phyloP scores from a whole-genome alignment of 2,113 vertebrate genomes.

The Macroglossus sobrinus region DNA sequence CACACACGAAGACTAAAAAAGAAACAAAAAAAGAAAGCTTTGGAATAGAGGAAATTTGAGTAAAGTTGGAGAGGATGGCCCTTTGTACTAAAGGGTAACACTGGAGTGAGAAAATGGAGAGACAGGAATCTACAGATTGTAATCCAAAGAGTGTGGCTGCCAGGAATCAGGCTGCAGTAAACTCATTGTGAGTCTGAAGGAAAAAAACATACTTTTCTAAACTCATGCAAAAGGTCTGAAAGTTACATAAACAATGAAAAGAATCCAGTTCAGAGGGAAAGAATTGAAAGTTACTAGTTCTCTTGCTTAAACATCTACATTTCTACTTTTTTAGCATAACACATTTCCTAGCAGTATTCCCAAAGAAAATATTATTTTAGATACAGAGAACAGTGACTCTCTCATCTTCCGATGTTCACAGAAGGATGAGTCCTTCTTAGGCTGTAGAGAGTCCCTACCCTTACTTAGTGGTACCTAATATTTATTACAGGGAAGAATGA shows the following conservation, averaged over 20 bases:
- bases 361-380: conserved; percentile 41
- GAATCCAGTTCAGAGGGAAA: conserved; percentile 7
- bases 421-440: not conserved
- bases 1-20: not conserved
- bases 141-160: not conserved
- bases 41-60: not conserved
- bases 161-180: not conserved
- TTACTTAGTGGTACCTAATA: not conserved
- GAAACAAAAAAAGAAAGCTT: not conserved
- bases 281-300: not conserved
- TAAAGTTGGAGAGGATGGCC: not conserved
- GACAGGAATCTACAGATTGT: not conserved
- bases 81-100: not conserved
- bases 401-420: not conserved
- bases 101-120: not conserved
- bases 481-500: conserved; percentile 12
- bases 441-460: not conserved
- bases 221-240: not conserved
- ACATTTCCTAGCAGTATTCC: not conserved
- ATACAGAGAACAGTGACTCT: not conserved
- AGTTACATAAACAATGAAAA: conserved; percentile 14
- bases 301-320: not conserved
- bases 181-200: not conserved
- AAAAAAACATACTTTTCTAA: conserved; percentile 1
- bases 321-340: conserved; percentile 25